Conservation (phyloP, 2,113 vertebrate species). For the Corythaixoides concolor region DNA sequence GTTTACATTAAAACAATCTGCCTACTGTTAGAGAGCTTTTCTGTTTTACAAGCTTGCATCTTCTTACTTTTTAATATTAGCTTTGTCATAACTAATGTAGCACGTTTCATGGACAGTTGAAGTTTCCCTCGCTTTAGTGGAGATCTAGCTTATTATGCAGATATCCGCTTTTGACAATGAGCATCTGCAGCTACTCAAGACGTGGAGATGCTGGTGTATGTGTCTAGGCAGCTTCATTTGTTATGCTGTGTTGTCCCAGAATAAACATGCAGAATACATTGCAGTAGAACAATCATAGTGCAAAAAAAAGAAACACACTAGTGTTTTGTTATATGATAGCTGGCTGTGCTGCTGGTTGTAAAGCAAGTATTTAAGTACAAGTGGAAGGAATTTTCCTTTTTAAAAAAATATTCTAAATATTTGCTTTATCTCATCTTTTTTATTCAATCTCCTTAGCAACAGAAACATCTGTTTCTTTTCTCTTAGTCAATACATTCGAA, state of each 20-base stretch:
- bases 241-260: neutral
- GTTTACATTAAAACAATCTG: neutral
- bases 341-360: constrained; percentile 38
- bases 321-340: constrained; percentile 20
- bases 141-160: neutral
- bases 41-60: neutral
- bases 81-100: neutral
- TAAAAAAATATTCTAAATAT: constrained; percentile 68
- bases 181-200: constrained; percentile 38
- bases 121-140: neutral
- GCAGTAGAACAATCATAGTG: neutral
- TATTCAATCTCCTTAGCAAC: constrained; percentile 76
- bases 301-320: neutral
- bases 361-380: constrained; percentile 69
- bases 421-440: constrained; percentile 57
- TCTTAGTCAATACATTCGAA: constrained; percentile 78
- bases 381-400: constrained; percentile 50
- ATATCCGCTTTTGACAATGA: neutral
- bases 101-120: neutral
- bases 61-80: neutral
- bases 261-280: constrained; percentile 7
- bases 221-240: constrained; percentile 1
- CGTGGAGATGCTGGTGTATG: neutral
- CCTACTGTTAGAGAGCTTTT: neutral
- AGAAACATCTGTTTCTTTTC: constrained; percentile 80